phyloP scores from a whole-genome alignment of 1,140 invertebrate genomes.

The Marisa cornuarietis region DNA sequence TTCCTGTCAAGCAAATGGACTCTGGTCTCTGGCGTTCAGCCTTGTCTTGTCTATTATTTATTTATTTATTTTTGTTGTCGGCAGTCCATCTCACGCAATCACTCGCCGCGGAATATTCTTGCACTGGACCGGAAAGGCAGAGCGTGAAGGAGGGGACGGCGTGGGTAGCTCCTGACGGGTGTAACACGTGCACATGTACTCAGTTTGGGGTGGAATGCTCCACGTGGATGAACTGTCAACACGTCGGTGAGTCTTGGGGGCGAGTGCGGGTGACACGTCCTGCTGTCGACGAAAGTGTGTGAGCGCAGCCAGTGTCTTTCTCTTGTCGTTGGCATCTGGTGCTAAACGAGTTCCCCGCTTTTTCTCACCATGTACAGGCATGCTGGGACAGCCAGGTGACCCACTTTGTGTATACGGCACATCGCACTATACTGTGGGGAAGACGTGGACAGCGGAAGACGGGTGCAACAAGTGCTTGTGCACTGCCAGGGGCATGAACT shows the following conservation, averaged over 20 bases:
- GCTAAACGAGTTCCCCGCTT: too few relatives aligned
- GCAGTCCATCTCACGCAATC: too few relatives aligned
- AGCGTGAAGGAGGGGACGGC: background rate
- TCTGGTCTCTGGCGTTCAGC: too few relatives aligned
- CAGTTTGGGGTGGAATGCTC: constrained; percentile 20
- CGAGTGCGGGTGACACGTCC: background rate
- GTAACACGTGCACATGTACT: constrained; percentile 16
- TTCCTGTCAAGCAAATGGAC: background rate
- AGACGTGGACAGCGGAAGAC: constrained; percentile 29
- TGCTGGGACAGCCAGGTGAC: constrained; percentile 23
- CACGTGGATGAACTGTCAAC: constrained; percentile 7
- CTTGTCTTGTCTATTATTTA: too few relatives aligned
- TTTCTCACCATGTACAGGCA: background rate
- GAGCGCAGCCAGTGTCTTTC: too few relatives aligned
- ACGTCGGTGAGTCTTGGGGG: constrained; percentile 8
- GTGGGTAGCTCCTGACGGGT: constrained; percentile 20
- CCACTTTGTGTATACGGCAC: constrained; percentile 23
- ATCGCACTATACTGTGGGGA: constrained; percentile 18
- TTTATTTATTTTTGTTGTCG: too few relatives aligned
- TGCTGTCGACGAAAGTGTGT: background rate
- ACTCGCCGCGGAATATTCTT: too few relatives aligned
- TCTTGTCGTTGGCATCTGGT: too few relatives aligned
- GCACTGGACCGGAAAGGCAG: background rate
- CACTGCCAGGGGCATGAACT: constrained; percentile 34
- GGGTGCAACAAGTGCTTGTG: constrained; percentile 39